These are phyloP conservation scores for Alaudala cheleensis DNA, from an alignment of 2,113 vertebrate genomes.

Conservation along the genomic window DNA sequence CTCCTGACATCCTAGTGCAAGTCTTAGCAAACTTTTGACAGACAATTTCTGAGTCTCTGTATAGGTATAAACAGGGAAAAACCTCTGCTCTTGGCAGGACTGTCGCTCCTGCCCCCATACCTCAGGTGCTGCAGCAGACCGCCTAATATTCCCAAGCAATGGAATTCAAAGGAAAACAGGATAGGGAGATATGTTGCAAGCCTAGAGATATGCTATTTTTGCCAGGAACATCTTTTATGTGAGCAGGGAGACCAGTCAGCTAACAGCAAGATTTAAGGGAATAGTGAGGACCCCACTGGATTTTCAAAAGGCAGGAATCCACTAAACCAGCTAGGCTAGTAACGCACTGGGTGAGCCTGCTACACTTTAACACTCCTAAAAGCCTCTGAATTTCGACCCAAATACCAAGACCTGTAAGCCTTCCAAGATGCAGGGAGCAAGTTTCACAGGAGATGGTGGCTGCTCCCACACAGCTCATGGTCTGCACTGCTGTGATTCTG, in stretches of 20 bases:
- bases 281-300: fast-evolving
- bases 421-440: neutral
- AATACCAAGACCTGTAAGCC: neutral
- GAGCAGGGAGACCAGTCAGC: neutral
- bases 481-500: fast-evolving
- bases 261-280: neutral
- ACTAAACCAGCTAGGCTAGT: neutral
- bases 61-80: neutral
- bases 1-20: neutral
- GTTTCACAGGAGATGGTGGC: neutral
- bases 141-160: neutral
- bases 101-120: neutral
- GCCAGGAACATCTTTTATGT: neutral
- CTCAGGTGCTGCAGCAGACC: neutral
- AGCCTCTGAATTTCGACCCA: neutral
- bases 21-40: neutral
- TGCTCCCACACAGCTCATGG: neutral
- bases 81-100: neutral
- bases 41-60: neutral
- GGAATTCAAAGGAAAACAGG: neutral
- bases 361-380: neutral
- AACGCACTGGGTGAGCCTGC: fast-evolving
- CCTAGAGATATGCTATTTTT: neutral
- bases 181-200: neutral
- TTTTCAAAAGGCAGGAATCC: neutral